Percentiles rank a stretch among this genome's conserved stretches.
Conservation (phyloP, 2,797 vertebrate genomes). For the Manis pentadactyla region DNA sequence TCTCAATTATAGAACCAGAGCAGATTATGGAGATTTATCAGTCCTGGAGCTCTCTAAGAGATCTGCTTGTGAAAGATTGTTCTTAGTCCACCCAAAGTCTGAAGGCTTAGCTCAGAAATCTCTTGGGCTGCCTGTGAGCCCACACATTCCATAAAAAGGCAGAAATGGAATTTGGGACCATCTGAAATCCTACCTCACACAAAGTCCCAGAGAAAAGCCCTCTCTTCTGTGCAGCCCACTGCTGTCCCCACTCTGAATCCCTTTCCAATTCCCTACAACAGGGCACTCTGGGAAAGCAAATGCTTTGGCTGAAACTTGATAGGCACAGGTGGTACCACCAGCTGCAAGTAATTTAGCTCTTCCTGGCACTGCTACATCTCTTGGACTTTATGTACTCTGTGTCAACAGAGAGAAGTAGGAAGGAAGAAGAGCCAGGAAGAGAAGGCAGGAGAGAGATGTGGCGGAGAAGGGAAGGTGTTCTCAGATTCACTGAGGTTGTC, state of each 20-base stretch:
- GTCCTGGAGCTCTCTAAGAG: background rate
- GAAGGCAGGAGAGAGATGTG: background rate
- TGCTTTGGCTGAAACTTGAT: constrained; percentile 79
- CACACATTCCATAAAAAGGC: background rate
- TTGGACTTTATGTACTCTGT: constrained; percentile 71
- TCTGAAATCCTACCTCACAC: background rate
- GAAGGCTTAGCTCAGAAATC: background rate
- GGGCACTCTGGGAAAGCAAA: constrained; percentile 77
- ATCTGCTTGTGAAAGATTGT: background rate
- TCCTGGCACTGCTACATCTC: constrained; percentile 67
- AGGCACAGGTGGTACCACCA: constrained; percentile 85
- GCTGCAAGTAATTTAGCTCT: constrained; percentile 84
- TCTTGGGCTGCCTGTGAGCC: background rate
- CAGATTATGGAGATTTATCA: background rate
- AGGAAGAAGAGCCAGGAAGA: constrained; percentile 29
- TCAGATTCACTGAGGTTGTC: background rate
- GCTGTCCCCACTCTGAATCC: constrained; percentile 55
- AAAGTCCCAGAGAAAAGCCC: background rate
- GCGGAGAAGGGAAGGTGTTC: background rate
- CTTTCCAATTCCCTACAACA: constrained; percentile 77
- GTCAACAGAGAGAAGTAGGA: constrained; percentile 28
- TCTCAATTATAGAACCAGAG: background rate
- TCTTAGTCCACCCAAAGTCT: background rate
- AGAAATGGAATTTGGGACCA: background rate
- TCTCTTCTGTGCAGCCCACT: constrained; percentile 11